Evolutionary conservation across 2,113 vertebrate genomes (phyloP), one percentile per base, ranked within the genome.

Genomic region (Alligator sinensis): DNA sequence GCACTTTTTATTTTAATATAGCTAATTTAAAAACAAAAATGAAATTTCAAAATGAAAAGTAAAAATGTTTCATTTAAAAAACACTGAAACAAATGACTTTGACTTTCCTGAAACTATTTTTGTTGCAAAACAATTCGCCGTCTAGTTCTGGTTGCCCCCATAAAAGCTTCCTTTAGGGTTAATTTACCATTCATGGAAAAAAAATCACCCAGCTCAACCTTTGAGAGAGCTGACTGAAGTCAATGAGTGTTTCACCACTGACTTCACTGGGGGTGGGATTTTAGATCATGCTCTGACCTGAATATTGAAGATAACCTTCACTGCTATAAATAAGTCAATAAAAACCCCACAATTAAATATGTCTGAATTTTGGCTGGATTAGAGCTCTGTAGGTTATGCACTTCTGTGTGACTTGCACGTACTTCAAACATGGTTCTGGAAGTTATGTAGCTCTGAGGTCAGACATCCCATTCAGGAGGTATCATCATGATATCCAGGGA

Each of bases 381-480:
- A 9, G 75, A 77, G 64, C 89, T 88, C 90, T 86, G 86, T 86
- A 77, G 27, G 82, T 79, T 81, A 86, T 25, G 15, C 28, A 81
- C 80, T 86, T 81, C 57, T 70, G 30, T 88, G 21, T 77, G 17
- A 74, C 76, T 55, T 79, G 54, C 30, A 83, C 72, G 60, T 64
- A 87, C 92, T 89, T 80, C 21, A 94, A 87, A 61, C 30, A 21
- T 16, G 84, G 70, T 25, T 91, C 68, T 75, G 88, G 57, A 54
- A 91, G 9, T 91, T 68, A 61, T 6, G 12, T 57, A 87, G 21
- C 38, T 77, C 68, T 74, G 28, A 3, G 61, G 76, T 77, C 61
- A 70, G 2, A 34, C 34, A 19, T 34, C 66, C 66, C n/a, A 84
- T 14, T 18, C 77, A 24, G 24, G 34, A 93, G 55, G 16, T 92